Percentiles rank a stretch among this genome's conserved stretches.
These are phyloP conservation scores for Podarcis raffonei DNA, from an alignment of 2,113 vertebrate species.

Conservation along the genomic window DNA sequence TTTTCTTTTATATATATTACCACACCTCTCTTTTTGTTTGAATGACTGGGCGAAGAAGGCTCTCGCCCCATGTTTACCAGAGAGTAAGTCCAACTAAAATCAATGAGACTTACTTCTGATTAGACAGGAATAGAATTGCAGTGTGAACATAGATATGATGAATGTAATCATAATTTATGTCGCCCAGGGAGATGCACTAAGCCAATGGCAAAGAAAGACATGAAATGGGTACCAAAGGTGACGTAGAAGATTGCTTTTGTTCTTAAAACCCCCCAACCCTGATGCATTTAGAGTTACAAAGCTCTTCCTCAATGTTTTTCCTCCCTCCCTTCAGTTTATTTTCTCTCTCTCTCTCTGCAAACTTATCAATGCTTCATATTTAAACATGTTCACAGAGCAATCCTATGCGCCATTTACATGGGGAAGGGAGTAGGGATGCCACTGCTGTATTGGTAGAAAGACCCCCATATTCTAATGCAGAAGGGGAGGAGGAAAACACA, in stretches of 20 bases:
- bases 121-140: no score
- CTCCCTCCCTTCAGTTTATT: not conserved
- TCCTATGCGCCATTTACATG: not conserved
- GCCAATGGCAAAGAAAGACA: not conserved
- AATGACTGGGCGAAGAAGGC: no score
- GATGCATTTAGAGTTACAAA: not conserved
- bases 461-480: no score
- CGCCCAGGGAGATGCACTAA: not conserved
- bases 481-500: no score
- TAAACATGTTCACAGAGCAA: not conserved
- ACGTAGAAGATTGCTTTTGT: not conserved
- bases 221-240: not conserved
- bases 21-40: no score
- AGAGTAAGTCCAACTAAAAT: no score
- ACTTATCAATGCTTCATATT: not conserved
- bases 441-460: no score
- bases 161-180: not conserved
- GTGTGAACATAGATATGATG: no score
- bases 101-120: no score
- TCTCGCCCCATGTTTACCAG: no score
- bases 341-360: not conserved
- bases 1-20: no score
- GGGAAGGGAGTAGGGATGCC: no score
- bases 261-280: not conserved
- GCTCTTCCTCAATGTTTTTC: not conserved